Evolutionary conservation across 2,797 vertebrate genomes (phyloP), one percentile per base, ranked within the genome.

Genomic region (Halcyon badia): DNA sequence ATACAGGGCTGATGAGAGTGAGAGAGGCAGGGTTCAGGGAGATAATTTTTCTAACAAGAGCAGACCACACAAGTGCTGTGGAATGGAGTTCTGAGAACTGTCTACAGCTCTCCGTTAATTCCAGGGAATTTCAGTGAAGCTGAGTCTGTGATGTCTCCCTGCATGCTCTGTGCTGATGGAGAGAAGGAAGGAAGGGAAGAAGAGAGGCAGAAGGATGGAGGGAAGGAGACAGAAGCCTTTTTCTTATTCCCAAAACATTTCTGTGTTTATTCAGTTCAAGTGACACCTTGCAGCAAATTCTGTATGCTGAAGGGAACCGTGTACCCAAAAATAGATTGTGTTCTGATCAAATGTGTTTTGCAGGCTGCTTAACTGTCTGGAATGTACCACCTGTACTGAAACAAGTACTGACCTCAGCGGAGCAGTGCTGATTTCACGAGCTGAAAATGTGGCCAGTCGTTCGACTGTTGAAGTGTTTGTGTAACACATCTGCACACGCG

Each of bases 31-130:
- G 92, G 94, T 93, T 91, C 79, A 51, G 88, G 81, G 75, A 97
- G 95, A 94, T 79, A 87, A 96, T 91, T 94, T 72, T 82, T 94
- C 93, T 94, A 95, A 83, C 83, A 76, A 87, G 86, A 89, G 94
- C 90, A 96, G 98, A 98, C 98, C 98, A 98, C 98, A 98, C 98
- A 98, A 97, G 97, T 68, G 94, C 90, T 93, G 83, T 69, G 83
- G 93, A 88, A 93, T 73, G 68, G 93, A 92, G 89, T 86, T 91
- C 88, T 83, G 94, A 97, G 95, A 65, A 61, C 66, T 73, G 77
- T 94, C 92, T 91, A 3, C 1, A 0, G 66, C 73, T 77, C 83
- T 37, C 49, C 0, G 1, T 54, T 85, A 61, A 87, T 97, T 90
- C 71, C 88, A 65, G 90, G 78, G 93, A 54, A 85, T 94, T 71